A percentile compares a stretch with the other conserved stretches of the same genome.
These are phyloP conservation scores for Euglossa dilemma DNA, from an alignment of 1,140 invertebrate species.

Conservation along the genomic window DNA sequence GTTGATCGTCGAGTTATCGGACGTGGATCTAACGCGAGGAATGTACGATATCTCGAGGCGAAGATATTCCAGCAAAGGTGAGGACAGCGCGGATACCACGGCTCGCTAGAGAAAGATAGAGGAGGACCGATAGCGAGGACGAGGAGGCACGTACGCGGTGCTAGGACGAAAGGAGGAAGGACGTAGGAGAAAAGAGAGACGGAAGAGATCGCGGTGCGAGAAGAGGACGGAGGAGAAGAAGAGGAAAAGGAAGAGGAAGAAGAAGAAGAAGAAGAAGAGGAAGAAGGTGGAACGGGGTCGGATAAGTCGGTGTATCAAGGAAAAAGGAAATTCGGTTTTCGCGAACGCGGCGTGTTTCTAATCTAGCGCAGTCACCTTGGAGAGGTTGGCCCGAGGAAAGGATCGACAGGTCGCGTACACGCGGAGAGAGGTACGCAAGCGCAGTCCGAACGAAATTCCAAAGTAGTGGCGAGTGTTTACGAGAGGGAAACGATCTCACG, in stretches of 20 bases:
- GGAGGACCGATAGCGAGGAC: not conserved
- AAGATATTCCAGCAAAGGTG: conserved; percentile 46
- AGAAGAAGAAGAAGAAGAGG: conserved; percentile 9
- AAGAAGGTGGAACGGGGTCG: conserved; percentile 30
- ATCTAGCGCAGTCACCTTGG: not conserved
- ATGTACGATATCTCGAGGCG: conserved; percentile 61
- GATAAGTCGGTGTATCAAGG: not conserved
- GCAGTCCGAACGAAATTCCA: not conserved
- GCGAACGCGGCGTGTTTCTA: not conserved
- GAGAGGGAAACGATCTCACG: conserved; percentile 28
- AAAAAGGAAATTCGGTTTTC: conserved; percentile 15
- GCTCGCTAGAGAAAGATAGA: not conserved
- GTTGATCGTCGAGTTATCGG: conserved; percentile 59
- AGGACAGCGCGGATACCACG: conserved; percentile 41
- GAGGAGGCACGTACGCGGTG: conserved; percentile 12
- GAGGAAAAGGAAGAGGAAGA: conserved; percentile 18
- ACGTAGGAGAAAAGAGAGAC: conserved; percentile 1
- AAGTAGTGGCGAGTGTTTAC: conserved; percentile 23
- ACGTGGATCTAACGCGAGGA: conserved; percentile 58
- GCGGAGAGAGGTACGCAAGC: not conserved
- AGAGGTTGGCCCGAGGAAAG: not conserved
- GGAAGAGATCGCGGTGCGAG: conserved; percentile 4
- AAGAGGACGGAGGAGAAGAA: conserved; percentile 1
- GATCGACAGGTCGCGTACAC: not conserved
- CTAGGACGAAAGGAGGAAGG: conserved; percentile 5